phyloP scores from a whole-genome alignment of 2,113 vertebrate genomes.

The Percina caprodes region DNA sequence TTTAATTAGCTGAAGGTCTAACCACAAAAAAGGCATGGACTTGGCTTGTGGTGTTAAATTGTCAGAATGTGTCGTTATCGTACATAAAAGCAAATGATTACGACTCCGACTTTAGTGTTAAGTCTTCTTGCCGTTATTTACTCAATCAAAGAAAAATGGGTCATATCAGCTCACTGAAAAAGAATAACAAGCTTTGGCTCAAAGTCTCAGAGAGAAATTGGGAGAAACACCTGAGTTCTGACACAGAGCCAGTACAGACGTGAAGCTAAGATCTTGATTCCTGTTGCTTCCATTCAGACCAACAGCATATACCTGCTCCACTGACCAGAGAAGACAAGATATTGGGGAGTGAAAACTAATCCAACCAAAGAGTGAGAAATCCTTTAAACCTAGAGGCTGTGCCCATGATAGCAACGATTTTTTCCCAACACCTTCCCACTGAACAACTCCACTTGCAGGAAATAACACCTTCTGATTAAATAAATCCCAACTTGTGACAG shows the following conservation, averaged over 20 bases:
- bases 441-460: slow-evolving; percentile 34
- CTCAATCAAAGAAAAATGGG: slow-evolving; percentile 8
- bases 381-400: slow-evolving; percentile 66
- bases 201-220: slow-evolving; percentile 26
- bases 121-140: slow-evolving; percentile 8
- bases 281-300: slow-evolving; percentile 54
- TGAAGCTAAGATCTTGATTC: slow-evolving; percentile 54
- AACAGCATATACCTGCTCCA: slow-evolving; percentile 60
- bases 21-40: slow-evolving; percentile 71
- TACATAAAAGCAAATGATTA: slow-evolving; percentile 10
- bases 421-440: slow-evolving; percentile 29
- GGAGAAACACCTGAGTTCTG: slow-evolving; percentile 20
- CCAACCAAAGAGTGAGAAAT: slow-evolving; percentile 64
- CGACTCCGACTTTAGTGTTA: background rate
- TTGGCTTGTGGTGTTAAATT: slow-evolving; percentile 58
- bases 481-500: slow-evolving; percentile 44
- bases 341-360: slow-evolving; percentile 62
- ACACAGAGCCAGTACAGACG: slow-evolving; percentile 24
- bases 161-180: slow-evolving; percentile 16
- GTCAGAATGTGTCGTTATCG: slow-evolving; percentile 12
- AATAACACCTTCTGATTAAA: slow-evolving; percentile 56
- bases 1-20: slow-evolving; percentile 74
- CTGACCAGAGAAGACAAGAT: slow-evolving; percentile 67
- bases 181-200: slow-evolving; percentile 11
- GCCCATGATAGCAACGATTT: slow-evolving; percentile 60